A percentile compares a stretch with the other conserved stretches of the same genome.
Evolutionary conservation across 2,888 invertebrate genomes (phyloP).

Genomic region (Zhuqinia jingwanae): DNA sequence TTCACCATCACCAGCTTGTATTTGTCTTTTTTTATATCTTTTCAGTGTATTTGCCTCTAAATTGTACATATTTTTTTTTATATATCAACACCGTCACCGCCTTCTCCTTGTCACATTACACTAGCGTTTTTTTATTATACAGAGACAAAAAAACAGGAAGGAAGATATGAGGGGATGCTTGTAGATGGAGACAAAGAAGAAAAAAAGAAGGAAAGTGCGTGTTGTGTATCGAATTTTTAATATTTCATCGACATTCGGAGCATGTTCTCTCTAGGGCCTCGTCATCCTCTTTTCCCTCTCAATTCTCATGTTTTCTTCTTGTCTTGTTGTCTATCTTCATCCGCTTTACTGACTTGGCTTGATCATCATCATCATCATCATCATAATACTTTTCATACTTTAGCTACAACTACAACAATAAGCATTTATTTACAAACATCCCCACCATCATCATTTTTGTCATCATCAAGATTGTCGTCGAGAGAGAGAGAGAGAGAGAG

Average conservation of each 20-base stretch:
- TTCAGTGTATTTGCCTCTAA: too few relatives aligned
- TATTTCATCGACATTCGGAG: slow-evolving; percentile 70
- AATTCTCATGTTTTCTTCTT: slow-evolving; percentile 31
- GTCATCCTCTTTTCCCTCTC: slow-evolving; percentile 33
- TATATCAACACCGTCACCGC: slow-evolving; percentile 6
- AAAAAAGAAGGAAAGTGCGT: slow-evolving; percentile 39
- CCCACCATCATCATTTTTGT: slow-evolving; percentile 32
- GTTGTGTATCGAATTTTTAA: slow-evolving; percentile 70
- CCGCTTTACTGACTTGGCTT: slow-evolving; percentile 19
- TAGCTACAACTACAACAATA: not conserved
- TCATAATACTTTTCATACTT: not conserved
- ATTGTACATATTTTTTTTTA: not conserved
- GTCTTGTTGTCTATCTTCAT: slow-evolving; percentile 40
- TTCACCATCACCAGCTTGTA: not conserved
- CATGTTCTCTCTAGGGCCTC: slow-evolving; percentile 63
- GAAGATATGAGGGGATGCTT: not conserved
- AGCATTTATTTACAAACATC: not conserved
- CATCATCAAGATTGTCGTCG: slow-evolving; percentile 27
- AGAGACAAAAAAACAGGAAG: too few relatives aligned
- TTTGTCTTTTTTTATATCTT: not conserved
- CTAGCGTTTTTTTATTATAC: too few relatives aligned
- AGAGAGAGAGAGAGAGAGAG: not conserved
- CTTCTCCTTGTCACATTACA: not conserved
- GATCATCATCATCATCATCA: not conserved
- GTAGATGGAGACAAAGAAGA: not conserved